Conservation (phyloP, 2,888 invertebrate species). For the Cheilosia soror region DNA sequence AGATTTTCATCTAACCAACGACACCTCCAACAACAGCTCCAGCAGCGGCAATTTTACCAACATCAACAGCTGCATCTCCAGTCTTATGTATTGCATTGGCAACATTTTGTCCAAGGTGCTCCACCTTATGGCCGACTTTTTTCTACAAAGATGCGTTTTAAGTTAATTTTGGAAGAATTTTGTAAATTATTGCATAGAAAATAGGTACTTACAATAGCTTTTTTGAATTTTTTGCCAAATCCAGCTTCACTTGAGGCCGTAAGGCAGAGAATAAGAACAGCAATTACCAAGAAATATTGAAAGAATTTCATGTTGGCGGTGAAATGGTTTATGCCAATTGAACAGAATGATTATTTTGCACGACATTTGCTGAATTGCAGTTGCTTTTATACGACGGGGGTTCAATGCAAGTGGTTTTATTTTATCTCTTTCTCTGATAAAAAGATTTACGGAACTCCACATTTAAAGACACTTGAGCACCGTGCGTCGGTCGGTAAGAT, state of each 20-base stretch:
- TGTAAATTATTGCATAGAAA: background rate
- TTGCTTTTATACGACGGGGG: slow-evolving; percentile 23
- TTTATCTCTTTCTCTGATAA: slow-evolving; percentile 13
- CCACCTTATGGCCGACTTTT: slow-evolving; percentile 41
- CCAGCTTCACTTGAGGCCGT: slow-evolving; percentile 59
- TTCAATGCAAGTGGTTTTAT: background rate
- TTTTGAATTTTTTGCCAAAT: slow-evolving; percentile 49
- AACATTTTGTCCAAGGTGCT: slow-evolving; percentile 46
- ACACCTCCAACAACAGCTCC: slow-evolving; percentile 31
- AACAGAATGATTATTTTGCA: background rate
- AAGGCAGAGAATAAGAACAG: slow-evolving; percentile 47
- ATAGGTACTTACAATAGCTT: slow-evolving; percentile 42
- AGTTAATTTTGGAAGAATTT: background rate
- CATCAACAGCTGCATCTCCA: slow-evolving; percentile 43
- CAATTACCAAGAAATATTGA: slow-evolving; percentile 28
- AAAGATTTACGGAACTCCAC: background rate
- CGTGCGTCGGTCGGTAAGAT: background rate
- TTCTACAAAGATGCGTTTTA: slow-evolving; percentile 18
- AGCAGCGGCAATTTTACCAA: slow-evolving; percentile 46
- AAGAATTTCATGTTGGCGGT: slow-evolving; percentile 49
- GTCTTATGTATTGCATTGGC: slow-evolving; percentile 53
- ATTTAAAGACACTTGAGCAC: slow-evolving; percentile 1
- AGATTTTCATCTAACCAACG: slow-evolving; percentile 17
- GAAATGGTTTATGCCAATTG: background rate
- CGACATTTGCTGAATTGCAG: background rate